Evolutionary conservation across 2,888 invertebrate genomes (phyloP), one percentile per base, ranked within the genome.

Genomic region (Dastarcus helophoroides): DNA sequence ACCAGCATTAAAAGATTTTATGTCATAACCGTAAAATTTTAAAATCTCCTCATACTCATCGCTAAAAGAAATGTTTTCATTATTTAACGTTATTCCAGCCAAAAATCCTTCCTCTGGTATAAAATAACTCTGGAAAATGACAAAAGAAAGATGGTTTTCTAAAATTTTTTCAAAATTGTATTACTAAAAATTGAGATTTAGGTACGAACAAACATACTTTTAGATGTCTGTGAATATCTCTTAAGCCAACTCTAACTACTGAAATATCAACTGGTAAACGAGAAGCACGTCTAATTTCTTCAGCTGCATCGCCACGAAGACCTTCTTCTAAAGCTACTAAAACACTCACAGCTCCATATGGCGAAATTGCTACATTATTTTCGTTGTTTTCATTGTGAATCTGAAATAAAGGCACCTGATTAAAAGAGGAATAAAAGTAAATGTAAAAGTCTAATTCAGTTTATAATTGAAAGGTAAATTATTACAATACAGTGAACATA

Each of bases 311-410:
- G 6, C 83, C 83, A 26, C 74, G 67, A 0, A 83, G 71, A 14
- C 85, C 86, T 58, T 88, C 86, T 53, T 75, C 79, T 9, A 86
- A 62, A 3, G 85, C 82, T 32, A 82, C 72, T 44, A 86, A 61
- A 14, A 86, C 82, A 44, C 84, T 84, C 50, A 79, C 74, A 35
- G 83, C 64, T 3, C 86, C 85, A 40, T 85, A 83, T 6, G 86
- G 86, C 0, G 86, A 86, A 53, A 86, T 79, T 3, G 84, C 86
- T 31, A 85, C 78, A 57, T 86, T 88, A 53, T 79, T 79, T 26
- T 75, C 73, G 57, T 79, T 80, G 46, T 75, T 65, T 58, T 75
- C 73, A 49, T 78, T 76, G 48, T 79, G 79, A 55, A 75, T 72
- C 47, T 77, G 67, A 1, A 48, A 41, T 33, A 35, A 35, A 33